phyloP scores from a whole-genome alignment of 1,140 invertebrate genomes.

The Habropoda laboriosa region DNA sequence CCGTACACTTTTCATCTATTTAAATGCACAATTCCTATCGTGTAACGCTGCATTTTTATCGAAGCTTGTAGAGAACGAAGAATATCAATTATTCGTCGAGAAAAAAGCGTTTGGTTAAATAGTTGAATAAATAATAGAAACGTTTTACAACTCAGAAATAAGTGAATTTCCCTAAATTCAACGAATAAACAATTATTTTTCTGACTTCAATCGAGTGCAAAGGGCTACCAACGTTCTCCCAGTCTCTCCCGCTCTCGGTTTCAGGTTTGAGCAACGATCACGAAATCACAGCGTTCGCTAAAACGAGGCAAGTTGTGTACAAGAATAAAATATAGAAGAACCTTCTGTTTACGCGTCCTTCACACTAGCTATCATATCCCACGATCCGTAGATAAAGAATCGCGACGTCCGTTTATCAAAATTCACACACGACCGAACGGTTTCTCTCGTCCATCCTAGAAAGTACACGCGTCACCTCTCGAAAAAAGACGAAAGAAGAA shows the following conservation, averaged over 20 bases:
- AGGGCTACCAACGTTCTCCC: neutral
- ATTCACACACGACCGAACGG: neutral
- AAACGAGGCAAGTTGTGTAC: constrained; percentile 37
- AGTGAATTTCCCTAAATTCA: neutral
- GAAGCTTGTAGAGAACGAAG: neutral
- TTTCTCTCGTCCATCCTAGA: neutral
- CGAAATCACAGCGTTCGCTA: constrained; percentile 32
- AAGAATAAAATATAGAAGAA: constrained; percentile 41
- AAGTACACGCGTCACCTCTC: too few species aligned
- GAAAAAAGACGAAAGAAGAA: too few species aligned
- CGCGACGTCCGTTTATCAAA: neutral
- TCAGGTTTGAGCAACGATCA: constrained; percentile 40
- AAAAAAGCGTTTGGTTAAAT: neutral
- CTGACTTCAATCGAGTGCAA: neutral
- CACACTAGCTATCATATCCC: neutral
- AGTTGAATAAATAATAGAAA: neutral
- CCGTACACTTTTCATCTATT: neutral
- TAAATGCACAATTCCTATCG: too few species aligned
- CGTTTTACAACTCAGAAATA: neutral
- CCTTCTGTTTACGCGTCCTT: neutral
- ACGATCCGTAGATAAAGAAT: neutral
- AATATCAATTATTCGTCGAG: neutral
- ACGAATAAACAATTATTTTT: too few species aligned
- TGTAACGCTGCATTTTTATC: neutral
- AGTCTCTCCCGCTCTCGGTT: neutral